phyloP scores from a whole-genome alignment of 2,113 vertebrate species.

The Rhabdornis inornatus region DNA sequence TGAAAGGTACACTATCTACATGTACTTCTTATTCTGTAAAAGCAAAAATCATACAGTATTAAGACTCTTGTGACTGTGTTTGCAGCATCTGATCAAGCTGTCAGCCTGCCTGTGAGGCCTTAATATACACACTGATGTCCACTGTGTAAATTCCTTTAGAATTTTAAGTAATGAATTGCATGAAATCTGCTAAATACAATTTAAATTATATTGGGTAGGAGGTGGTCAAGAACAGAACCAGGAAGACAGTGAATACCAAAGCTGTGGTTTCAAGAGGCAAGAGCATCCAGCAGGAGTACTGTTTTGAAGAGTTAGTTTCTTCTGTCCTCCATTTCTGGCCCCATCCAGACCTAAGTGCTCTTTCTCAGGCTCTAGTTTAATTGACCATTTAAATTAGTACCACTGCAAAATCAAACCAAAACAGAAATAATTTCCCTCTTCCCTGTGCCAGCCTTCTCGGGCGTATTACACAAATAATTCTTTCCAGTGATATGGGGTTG shows the following conservation, averaged over 20 bases:
- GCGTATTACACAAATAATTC: background rate
- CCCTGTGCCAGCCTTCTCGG: background rate
- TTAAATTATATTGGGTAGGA: background rate
- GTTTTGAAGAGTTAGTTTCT: background rate
- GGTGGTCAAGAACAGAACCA: background rate
- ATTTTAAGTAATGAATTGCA: background rate
- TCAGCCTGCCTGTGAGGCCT: background rate
- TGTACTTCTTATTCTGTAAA: background rate
- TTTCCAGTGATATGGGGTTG: background rate
- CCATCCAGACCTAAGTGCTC: rapidly evolving
- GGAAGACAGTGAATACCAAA: background rate
- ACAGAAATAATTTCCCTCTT: background rate
- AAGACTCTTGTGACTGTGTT: background rate
- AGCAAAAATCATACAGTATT: background rate
- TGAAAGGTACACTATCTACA: background rate
- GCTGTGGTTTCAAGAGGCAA: background rate
- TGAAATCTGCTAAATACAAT: background rate
- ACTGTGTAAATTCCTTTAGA: background rate
- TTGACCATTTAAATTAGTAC: background rate
- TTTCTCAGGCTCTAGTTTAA: background rate
- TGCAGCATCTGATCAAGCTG: background rate
- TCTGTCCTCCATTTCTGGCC: background rate
- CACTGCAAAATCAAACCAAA: background rate
- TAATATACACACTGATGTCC: background rate
- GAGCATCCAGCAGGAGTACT: background rate